Conservation (phyloP, 2,888 invertebrate genomes). For the Napeogenes inachia region DNA sequence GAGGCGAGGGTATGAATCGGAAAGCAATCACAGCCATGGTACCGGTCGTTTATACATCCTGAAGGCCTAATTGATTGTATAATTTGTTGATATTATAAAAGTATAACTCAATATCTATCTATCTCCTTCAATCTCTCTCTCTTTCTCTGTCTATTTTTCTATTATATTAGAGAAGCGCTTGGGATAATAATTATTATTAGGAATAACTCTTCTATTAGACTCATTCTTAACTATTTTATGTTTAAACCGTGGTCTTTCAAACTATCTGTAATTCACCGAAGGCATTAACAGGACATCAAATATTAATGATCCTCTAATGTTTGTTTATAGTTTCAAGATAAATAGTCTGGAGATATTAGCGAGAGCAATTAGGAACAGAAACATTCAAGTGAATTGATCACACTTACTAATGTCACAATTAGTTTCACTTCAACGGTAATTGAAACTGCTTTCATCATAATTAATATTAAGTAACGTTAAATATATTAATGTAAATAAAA, state of each 20-base stretch:
- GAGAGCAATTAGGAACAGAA: constrained; percentile 14
- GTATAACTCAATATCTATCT: background rate
- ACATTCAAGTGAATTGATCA: constrained; percentile 13
- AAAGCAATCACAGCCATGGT: constrained; percentile 64
- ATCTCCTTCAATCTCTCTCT: no score
- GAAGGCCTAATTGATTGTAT: constrained; percentile 1
- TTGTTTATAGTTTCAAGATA: constrained; percentile 1
- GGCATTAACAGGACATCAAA: no score
- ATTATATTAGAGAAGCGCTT: no score
- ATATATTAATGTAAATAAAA: no score
- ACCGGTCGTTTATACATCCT: constrained; percentile 31
- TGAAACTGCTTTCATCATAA: constrained; percentile 12
- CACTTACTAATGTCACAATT: constrained; percentile 20
- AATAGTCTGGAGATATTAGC: constrained; percentile 7
- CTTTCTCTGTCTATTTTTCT: no score
- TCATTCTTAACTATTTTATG: background rate
- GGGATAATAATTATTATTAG: no score
- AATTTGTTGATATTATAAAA: background rate
- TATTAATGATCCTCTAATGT: background rate
- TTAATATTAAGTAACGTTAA: constrained; percentile 6
- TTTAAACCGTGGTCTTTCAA: background rate
- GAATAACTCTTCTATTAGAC: no score
- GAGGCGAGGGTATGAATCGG: constrained; percentile 65
- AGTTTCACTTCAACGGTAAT: constrained; percentile 12
- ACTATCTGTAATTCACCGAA: no score